Percentiles rank a stretch among this genome's conserved stretches.
Evolutionary conservation across 2,888 invertebrate species (phyloP).

Genomic region (Lagria hirta): DNA sequence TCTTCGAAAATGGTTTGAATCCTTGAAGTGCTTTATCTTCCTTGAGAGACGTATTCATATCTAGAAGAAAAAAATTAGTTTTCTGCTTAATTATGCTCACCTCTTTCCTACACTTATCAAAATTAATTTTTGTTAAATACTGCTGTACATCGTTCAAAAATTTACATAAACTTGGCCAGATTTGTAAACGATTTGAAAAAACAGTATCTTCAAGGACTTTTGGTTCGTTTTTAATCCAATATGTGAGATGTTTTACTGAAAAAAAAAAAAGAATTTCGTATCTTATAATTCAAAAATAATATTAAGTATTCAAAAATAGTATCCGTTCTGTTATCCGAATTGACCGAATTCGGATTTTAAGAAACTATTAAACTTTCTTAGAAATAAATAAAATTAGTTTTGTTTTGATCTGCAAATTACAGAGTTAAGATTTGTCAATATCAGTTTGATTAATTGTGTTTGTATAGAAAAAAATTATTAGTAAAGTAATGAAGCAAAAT

Average conservation of each 20-base stretch:
- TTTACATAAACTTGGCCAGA: conserved; percentile 79
- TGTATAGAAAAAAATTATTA: too few species aligned
- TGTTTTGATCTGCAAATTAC: too few species aligned
- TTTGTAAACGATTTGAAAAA: conserved; percentile 64
- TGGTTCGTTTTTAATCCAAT: conserved; percentile 67
- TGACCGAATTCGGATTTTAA: too few species aligned
- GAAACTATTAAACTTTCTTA: too few species aligned
- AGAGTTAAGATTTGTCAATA: too few species aligned
- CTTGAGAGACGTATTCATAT: conserved; percentile 66
- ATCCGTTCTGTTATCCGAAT: too few species aligned
- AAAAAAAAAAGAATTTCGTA: too few species aligned
- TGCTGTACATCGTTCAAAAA: conserved; percentile 68
- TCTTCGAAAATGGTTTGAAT: conserved; percentile 70
- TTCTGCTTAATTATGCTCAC: background rate
- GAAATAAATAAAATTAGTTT: too few species aligned
- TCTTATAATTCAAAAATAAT: too few species aligned
- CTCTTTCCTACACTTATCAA: conserved; percentile 59
- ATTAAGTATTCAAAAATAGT: too few species aligned
- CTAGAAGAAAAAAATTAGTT: conserved; percentile 52
- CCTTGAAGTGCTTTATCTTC: conserved; percentile 81
- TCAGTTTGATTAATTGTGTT: too few species aligned
- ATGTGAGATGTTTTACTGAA: conserved; percentile 73
- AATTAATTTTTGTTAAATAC: conserved; percentile 56
- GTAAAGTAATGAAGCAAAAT: too few species aligned
- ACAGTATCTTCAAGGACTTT: conserved; percentile 57